Evolutionary conservation across 2,888 invertebrate genomes (phyloP), one percentile per base, ranked within the genome.

Genomic region (Serrognathus titanus): DNA sequence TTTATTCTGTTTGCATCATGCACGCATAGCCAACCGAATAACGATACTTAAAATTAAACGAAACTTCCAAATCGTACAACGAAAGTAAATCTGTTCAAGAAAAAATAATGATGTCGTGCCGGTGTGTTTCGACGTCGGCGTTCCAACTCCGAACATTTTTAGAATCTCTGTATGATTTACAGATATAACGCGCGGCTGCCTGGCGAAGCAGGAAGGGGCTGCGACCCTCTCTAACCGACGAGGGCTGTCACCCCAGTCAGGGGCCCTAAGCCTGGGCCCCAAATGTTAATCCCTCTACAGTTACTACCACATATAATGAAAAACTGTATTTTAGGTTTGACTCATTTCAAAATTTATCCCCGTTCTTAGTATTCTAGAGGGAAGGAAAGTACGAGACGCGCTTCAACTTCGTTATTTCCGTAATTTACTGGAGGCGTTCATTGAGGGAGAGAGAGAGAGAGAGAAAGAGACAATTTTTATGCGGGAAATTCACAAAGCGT

Each of bases 291-390:
- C 63, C 61, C 63, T 52, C 43, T 20, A 20, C 43, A 51, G 46
- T 52, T 46, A 48, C 54, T 54, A 43, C 57, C 46, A 51, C 56
- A 40, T 54, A 50, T 58, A 58, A 58, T 54, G 58, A 57, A 57
- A 60, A 58, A 60, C 53, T 58, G 62, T 62, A 58, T 58, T 60
- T 62, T 60, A 60, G 56, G 50, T 62, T 62, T 58, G 62, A 62
- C 54, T 62, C 62, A 62, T 60, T 57, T 54, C 49, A 57, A 53
- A 54, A 53, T 53, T 53, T 53, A 53, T 50, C 53, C 58, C 53
- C 20, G 9, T 39, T 39, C 12, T 39, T 39, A 11, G n/a, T 39
- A 11, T 43, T 43, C 20, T 16, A 13, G 43, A 11, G 43, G 43
- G 10, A 13, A 43, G 43, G 20, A 43, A 43, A 16, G 20, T 16